phyloP scores from a whole-genome alignment of 2,113 vertebrate species.

The Myotis davidii region DNA sequence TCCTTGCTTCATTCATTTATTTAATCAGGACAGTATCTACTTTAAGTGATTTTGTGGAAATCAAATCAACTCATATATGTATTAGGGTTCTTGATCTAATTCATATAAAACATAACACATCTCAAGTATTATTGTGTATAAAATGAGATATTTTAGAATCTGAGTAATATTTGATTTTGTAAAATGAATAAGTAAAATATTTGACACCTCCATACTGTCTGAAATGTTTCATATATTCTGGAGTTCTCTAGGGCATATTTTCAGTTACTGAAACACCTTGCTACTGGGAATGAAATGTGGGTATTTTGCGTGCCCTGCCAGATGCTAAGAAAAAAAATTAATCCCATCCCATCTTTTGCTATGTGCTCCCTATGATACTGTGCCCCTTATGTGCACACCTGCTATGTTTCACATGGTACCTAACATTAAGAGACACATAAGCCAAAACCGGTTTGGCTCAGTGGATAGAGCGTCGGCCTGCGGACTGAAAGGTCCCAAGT shows the following conservation, averaged over 20 bases:
- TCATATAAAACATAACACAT: not conserved
- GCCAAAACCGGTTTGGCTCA: too few species aligned
- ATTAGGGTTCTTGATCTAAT: not conserved
- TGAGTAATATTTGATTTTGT: slow-evolving; percentile 27
- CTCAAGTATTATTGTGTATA: not conserved
- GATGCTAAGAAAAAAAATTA: not conserved
- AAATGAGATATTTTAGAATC: slow-evolving; percentile 4
- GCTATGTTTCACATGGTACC: not conserved
- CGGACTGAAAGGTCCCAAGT: too few species aligned
- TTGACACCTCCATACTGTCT: not conserved
- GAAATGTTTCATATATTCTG: slow-evolving; percentile 33
- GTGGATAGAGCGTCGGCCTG: too few species aligned
- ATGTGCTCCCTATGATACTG: not conserved
- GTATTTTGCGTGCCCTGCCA: not conserved
- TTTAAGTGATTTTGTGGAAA: not conserved
- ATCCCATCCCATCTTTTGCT: not conserved
- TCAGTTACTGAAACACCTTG: not conserved
- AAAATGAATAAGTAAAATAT: not conserved
- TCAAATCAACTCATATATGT: not conserved
- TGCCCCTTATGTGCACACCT: not conserved
- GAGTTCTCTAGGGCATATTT: not conserved
- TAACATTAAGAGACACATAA: not conserved
- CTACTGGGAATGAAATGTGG: not conserved
- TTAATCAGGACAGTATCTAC: not conserved
- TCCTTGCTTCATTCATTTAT: not conserved